Evolutionary conservation across 2,113 vertebrate genomes (phyloP), one percentile per base, ranked within the genome.

Genomic region (Hippotragus niger): DNA sequence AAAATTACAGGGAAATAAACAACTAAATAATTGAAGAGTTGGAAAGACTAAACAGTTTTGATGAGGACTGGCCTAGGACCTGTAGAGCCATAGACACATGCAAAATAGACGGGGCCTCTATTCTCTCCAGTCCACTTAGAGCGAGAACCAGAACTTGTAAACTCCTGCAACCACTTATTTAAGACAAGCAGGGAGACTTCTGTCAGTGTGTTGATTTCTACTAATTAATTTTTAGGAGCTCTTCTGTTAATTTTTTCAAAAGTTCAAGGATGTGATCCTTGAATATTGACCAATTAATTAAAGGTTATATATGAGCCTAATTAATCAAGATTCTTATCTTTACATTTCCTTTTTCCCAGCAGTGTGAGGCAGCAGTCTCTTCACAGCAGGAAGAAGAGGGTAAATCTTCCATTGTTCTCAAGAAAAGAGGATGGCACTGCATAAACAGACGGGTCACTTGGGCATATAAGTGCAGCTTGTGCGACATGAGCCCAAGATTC

Each of bases 261-360:
- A 99, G 98, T 99, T 99, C 98, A 99, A 99, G 98, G 97, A 97
- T 98, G 93, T 98, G 98, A 97, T 99, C 97, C 97, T 98, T 98
- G 95, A 97, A 97, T 98, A 97, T 98, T 98, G 98, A 97, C 96
- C 98, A 98, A 98, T 99, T 99, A 98, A 99, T 98, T 96, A 99
- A 98, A 99, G 98, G 98, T 99, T 99, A 98, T 96, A 85, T 97
- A 90, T 96, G 97, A 98, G 67, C 91, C 80, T 97, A 90, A 91
- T 97, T 99, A 98, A 98, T 99, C 98, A 99, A 98, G 92, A 80
- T 90, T 98, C 97, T 98, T 87, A 92, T 96, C 86, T 97, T 96
- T 91, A 57, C 45, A 81, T 94, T 98, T 98, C 90, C 92, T 80
- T 43, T 96, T 92, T 47, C 86, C 55, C 19, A 88, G 40, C 93